Percentiles rank a stretch among this genome's conserved stretches.
These are phyloP conservation scores for Thera obeliscata DNA, from an alignment of 2,888 invertebrate species.

Conservation along the genomic window DNA sequence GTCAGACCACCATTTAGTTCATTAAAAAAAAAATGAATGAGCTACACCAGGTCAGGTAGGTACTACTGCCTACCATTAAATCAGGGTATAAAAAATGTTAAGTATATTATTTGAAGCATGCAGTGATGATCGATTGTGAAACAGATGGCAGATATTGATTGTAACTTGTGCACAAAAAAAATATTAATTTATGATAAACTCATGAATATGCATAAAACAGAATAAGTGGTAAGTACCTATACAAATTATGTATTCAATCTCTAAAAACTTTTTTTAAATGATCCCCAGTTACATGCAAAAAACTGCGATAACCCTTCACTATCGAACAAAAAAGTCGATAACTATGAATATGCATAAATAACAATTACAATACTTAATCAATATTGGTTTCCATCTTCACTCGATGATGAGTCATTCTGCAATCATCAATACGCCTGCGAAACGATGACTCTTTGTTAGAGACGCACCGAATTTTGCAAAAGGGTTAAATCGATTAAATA, in stretches of 20 bases:
- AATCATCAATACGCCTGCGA: conserved; percentile 52
- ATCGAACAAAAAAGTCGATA: conserved; percentile 40
- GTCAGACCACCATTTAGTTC: no score
- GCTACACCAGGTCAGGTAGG: no score
- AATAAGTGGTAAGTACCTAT: conserved; percentile 10
- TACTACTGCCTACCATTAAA: no score
- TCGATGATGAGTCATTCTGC: conserved; percentile 61
- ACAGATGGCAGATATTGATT: not conserved
- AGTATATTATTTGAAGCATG: no score
- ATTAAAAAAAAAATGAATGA: no score
- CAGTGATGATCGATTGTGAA: not conserved
- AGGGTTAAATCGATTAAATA: conserved; percentile 27
- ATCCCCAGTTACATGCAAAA: conserved; percentile 48
- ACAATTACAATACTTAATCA: conserved; percentile 69
- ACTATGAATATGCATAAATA: conserved; percentile 78
- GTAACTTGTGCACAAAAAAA: conserved; percentile 8
- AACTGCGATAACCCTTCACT: conserved; percentile 49
- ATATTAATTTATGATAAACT: conserved; percentile 58
- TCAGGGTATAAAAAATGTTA: no score
- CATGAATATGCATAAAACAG: conserved; percentile 73
- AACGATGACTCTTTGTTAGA: conserved; percentile 19
- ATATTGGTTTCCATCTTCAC: conserved; percentile 67
- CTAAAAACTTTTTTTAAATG: conserved; percentile 36
- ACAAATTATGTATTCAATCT: conserved; percentile 28
- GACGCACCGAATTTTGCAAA: conserved; percentile 16